Conservation (phyloP, 2,113 vertebrate species). For the Ptilorrhoa leucosticta region DNA sequence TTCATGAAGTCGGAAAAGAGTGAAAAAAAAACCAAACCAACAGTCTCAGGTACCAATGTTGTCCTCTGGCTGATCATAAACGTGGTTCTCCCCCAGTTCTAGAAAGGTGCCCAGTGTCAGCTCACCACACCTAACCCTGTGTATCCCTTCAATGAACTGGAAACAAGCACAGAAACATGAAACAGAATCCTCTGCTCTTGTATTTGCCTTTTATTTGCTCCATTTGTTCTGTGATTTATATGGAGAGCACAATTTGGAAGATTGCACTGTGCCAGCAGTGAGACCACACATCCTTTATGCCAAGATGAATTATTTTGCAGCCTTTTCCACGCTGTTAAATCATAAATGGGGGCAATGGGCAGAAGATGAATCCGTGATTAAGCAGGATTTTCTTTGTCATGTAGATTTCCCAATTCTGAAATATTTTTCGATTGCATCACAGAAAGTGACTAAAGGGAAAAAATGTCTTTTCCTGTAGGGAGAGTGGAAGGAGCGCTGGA, state of each 20-base stretch:
- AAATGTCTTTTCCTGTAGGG: background rate
- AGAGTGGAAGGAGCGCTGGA: background rate
- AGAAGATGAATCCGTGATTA: background rate
- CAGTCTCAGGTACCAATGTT: background rate
- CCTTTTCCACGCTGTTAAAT: background rate
- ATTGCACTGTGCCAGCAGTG: background rate
- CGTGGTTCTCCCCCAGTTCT: too few relatives aligned
- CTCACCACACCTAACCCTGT: background rate
- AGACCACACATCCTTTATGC: background rate
- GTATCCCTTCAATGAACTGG: background rate
- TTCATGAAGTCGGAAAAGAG: background rate
- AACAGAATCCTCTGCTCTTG: background rate
- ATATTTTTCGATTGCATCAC: background rate
- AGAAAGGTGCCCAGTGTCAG: background rate
- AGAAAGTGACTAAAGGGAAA: background rate
- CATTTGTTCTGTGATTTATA: conserved; percentile 9
- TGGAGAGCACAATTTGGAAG: conserved; percentile 1
- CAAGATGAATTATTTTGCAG: background rate
- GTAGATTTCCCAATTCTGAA: background rate
- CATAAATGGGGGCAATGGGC: background rate
- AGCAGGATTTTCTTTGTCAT: background rate
- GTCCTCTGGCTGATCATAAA: background rate
- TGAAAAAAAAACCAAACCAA: background rate
- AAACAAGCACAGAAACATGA: background rate
- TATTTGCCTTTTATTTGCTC: conserved; percentile 35